A percentile compares a stretch with the other conserved stretches of the same genome.
Evolutionary conservation across 2,888 invertebrate genomes (phyloP).

Genomic region (Pocota personata): DNA sequence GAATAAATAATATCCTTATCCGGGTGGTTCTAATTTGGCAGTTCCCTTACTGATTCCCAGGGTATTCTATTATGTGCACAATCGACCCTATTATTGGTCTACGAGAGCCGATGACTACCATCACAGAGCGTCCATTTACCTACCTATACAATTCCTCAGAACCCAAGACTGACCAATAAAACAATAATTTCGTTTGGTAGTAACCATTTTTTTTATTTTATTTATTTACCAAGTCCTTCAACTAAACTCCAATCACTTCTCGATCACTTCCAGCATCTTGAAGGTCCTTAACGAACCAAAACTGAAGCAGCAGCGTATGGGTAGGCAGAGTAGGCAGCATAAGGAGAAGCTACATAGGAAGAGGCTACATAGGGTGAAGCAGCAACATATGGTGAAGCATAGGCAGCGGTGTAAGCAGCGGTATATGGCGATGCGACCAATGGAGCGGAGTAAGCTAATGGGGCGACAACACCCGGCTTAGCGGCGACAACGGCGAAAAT

Average conservation of each 20-base stretch:
- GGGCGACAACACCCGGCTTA: slow-evolving; percentile 59
- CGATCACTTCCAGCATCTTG: not conserved
- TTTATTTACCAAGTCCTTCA: not conserved
- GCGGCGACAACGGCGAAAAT: slow-evolving; percentile 53
- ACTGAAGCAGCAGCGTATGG: slow-evolving; percentile 58
- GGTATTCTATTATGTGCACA: too few relatives aligned
- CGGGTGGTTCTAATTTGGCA: too few relatives aligned
- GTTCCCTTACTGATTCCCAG: too few relatives aligned
- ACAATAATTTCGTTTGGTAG: not conserved
- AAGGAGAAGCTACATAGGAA: slow-evolving; percentile 73
- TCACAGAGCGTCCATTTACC: too few relatives aligned
- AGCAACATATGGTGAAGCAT: slow-evolving; percentile 63
- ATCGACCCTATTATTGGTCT: too few relatives aligned
- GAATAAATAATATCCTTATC: too few relatives aligned
- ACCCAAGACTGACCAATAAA: too few relatives aligned
- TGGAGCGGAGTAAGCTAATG: slow-evolving; percentile 54
- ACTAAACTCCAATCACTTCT: not conserved
- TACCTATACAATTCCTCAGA: too few relatives aligned
- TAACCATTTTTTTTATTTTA: not conserved
- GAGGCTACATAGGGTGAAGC: slow-evolving; percentile 64
- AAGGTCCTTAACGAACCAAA: slow-evolving; percentile 51
- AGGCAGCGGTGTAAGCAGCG: slow-evolving; percentile 58
- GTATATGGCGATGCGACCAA: slow-evolving; percentile 56
- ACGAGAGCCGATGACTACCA: too few relatives aligned
- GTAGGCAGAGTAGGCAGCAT: slow-evolving; percentile 68